A percentile compares a stretch with the other conserved stretches of the same genome.
These are phyloP conservation scores for Dicycla oo DNA, from an alignment of 2,888 invertebrate genomes.

Conservation along the genomic window DNA sequence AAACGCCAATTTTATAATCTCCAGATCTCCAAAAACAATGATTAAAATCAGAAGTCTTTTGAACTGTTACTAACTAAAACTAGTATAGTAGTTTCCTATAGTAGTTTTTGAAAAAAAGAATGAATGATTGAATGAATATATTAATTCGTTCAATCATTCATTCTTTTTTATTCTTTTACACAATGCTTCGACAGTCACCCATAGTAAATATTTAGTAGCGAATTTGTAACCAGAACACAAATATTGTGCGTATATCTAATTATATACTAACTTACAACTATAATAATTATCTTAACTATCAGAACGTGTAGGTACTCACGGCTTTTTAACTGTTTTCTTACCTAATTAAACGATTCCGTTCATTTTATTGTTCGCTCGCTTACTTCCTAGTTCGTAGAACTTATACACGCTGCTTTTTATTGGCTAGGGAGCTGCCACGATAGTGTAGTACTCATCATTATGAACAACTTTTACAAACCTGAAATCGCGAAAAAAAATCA, in stretches of 20 bases:
- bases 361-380: background rate
- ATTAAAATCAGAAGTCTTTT: no score
- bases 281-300: background rate
- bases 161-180: no score
- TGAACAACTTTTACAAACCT: no score
- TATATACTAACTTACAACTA: background rate
- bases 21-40: background rate
- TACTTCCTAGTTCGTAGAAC: background rate
- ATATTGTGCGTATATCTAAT: slow-evolving; percentile 35
- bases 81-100: no score
- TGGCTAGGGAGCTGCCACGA: no score
- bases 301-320: background rate
- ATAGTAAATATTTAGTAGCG: background rate
- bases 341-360: background rate
- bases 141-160: no score
- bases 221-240: slow-evolving; percentile 4
- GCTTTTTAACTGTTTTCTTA: background rate
- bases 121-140: no score
- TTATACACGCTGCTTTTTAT: no score
- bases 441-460: no score
- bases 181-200: background rate
- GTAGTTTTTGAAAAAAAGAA: no score
- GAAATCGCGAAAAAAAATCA: no score
- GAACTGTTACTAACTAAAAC: no score
- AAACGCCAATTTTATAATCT: background rate